Evolutionary conservation across 2,113 vertebrate genomes (phyloP).

Genomic region (Petromus typicus): DNA sequence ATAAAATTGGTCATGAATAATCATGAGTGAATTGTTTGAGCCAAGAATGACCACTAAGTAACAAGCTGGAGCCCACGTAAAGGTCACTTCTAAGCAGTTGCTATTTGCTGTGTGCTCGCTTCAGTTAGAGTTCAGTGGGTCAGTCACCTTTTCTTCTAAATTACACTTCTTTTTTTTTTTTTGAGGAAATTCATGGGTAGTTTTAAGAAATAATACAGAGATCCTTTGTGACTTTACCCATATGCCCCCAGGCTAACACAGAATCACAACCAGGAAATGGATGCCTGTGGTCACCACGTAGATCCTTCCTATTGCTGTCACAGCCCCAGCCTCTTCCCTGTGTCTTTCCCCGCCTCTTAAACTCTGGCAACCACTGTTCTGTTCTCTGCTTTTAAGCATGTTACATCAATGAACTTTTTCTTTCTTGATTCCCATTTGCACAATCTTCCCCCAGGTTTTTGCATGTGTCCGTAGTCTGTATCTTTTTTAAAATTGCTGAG

Average conservation of each 20-base stretch:
- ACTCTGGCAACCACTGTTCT: neutral
- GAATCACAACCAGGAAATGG: neutral
- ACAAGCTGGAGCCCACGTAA: neutral
- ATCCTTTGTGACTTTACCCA: neutral
- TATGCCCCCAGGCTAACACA: neutral
- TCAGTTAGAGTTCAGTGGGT: neutral
- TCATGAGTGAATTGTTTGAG: neutral
- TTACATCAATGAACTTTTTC: neutral
- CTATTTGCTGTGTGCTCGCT: neutral
- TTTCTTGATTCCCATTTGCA: neutral
- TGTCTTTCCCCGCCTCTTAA: neutral
- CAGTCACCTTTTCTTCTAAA: neutral
- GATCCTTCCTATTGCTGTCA: neutral
- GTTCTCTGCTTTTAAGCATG: neutral
- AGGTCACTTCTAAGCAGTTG: constrained; percentile 35
- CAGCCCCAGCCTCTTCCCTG: neutral
- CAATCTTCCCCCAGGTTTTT: neutral
- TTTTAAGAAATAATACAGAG: constrained; percentile 19
- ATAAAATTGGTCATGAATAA: constrained; percentile 73
- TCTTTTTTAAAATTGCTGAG: neutral
- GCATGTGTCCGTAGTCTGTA: neutral
- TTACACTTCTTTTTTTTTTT: constrained; percentile 28
- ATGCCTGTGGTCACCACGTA: neutral
- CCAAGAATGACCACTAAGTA: constrained; percentile 39
- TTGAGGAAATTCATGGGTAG: neutral